Conservation (phyloP, 2,888 invertebrate species). For the Hydrotaea cyrtoneurina region DNA sequence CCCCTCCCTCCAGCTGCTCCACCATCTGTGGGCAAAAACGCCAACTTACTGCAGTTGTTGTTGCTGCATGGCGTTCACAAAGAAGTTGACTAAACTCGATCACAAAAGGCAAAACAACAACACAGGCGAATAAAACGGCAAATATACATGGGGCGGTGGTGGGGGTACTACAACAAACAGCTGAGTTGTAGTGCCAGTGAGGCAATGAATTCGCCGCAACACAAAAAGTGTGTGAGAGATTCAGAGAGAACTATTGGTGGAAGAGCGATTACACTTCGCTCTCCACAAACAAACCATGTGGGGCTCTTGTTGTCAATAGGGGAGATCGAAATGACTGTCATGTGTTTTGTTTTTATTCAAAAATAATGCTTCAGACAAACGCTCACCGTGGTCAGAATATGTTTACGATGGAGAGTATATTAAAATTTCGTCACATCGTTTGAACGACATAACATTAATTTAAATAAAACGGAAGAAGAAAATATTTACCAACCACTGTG, state of each 20-base stretch:
- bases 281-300: constrained; percentile 8
- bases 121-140: constrained; percentile 49
- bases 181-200: constrained; percentile 9
- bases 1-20: too few relatives aligned
- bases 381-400: too few relatives aligned
- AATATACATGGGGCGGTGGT: constrained; percentile 4
- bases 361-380: too few relatives aligned
- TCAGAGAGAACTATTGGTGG: background rate
- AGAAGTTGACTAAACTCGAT: constrained; percentile 66
- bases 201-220: constrained; percentile 55
- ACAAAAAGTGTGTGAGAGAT: background rate
- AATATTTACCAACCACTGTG: too few relatives aligned
- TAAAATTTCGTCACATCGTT: too few relatives aligned
- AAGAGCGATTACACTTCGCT: background rate
- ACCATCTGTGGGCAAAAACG: background rate
- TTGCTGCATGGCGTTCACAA: constrained; percentile 28
- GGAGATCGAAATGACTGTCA: background rate
- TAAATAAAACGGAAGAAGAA: too few relatives aligned
- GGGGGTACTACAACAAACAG: constrained; percentile 36
- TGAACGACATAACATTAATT: too few relatives aligned
- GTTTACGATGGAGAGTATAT: too few relatives aligned
- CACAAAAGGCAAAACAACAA: constrained; percentile 38
- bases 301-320: background rate
- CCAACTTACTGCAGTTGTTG: background rate
- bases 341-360: constrained; percentile 14